These are phyloP conservation scores for Drosophila mulleri DNA, from an alignment of 2,888 invertebrate genomes.

Conservation along the genomic window DNA sequence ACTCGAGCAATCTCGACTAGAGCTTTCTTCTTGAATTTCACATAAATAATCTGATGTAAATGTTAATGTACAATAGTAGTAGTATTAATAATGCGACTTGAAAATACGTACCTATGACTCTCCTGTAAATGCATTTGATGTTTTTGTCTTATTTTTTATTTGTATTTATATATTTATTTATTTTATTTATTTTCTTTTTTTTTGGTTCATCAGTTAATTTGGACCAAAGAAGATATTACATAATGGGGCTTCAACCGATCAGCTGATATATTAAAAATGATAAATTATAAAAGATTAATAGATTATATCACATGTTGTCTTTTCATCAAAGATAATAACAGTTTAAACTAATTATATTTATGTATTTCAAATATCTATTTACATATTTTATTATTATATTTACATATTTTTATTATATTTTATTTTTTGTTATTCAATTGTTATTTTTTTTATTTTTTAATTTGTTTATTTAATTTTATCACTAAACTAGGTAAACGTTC, in stretches of 20 bases:
- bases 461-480: conserved; percentile 16
- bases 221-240: neutral
- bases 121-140: conserved; percentile 68
- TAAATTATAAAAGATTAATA: neutral
- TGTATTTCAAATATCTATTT: neutral
- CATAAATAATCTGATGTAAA: too few species aligned
- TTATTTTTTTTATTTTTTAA: neutral
- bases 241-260: neutral
- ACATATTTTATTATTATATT: neutral
- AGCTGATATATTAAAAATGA: conserved; percentile 1
- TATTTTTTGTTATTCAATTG: neutral
- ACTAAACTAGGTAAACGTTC: conserved; percentile 30
- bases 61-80: too few species aligned
- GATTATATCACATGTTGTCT: neutral
- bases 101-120: conserved; percentile 46
- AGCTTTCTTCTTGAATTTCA: too few species aligned
- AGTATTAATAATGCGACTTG: too few species aligned
- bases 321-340: too few species aligned
- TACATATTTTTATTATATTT: neutral
- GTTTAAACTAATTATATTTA: neutral
- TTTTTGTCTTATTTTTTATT: too few species aligned
- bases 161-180: too few species aligned
- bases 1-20: too few species aligned
- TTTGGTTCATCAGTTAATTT: neutral
- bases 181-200: too few species aligned